Evolutionary conservation across 2,113 vertebrate species (phyloP).

Genomic region (Elephantulus edwardii): DNA sequence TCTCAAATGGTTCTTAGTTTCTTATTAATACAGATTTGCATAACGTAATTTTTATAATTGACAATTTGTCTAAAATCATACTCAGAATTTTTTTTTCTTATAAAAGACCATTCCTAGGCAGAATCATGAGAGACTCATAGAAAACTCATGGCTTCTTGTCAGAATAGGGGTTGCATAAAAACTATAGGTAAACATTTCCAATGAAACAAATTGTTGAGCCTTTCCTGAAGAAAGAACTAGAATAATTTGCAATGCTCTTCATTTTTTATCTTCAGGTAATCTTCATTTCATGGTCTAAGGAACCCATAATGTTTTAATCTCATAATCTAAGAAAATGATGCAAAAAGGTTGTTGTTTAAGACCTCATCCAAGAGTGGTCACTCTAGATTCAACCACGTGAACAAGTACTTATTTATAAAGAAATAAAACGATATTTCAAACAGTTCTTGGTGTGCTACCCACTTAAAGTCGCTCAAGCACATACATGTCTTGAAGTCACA

Average conservation of each 20-base stretch:
- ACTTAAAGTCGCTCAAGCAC: not conserved
- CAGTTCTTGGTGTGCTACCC: not conserved
- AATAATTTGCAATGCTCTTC: not conserved
- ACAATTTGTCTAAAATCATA: slow-evolving; percentile 6
- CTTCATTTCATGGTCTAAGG: slow-evolving; percentile 14
- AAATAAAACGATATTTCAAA: not conserved
- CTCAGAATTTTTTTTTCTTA: not conserved
- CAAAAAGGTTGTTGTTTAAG: not conserved
- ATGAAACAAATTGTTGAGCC: not conserved
- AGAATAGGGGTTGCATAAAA: not conserved
- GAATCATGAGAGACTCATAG: not conserved
- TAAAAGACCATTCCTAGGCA: not conserved
- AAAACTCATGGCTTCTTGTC: not conserved
- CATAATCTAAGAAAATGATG: slow-evolving; percentile 6
- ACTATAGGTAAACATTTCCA: not conserved
- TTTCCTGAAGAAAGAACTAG: slow-evolving; percentile 3
- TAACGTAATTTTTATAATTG: not conserved
- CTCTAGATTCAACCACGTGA: not conserved
- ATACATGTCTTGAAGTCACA: slow-evolving; percentile 3
- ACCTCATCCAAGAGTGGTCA: not conserved
- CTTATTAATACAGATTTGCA: not conserved
- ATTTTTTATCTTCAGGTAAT: not conserved
- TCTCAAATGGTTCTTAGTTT: not conserved
- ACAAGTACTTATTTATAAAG: not conserved
- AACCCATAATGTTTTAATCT: too few species aligned